Base-by-base conservation (phyloP, 2,797 vertebrate species). In the Acanthornis magna region DNA sequence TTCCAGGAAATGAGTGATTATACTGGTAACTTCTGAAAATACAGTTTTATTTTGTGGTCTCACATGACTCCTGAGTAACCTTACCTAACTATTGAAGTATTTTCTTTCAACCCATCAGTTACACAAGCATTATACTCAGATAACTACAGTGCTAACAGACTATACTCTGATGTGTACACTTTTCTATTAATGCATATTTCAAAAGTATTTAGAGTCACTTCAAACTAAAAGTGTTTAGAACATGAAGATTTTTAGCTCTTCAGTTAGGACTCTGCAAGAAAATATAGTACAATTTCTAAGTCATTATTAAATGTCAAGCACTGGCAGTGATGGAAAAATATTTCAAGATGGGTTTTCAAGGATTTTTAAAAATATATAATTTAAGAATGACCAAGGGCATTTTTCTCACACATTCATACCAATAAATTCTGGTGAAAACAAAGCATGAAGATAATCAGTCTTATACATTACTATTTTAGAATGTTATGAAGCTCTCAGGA, bases 81-180 rank as follows among this genome's bases (percentile, higher is more conserved):
- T 22, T 27, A 30, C 3, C 18, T 43, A 84, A 60, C 9, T 65
- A 22, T 0, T 50, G 4, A 54, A 76, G 9, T 12, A 42, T n/a
- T 85, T 91, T 42, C 14, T 36, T 84, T 54, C 21, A 58, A 68
- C 26, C 27, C 25, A 85, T 20, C n/a, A 27, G 14, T 66, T 67
- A 79, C 19, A 19, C 23, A 72, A 57, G 27, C 9, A 65, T 34
- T 58, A n/a, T 30, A 32, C 7, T 48, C 30, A 11, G 20, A 57
- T n/a, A 82, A 74, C 14, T 6, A 57, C 3, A 74, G 9, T 20
- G 15, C n/a, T 20, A 45, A 61, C 7, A 55, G 15, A 65, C 25
- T 25, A 54, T 18, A 22, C 20, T 80, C 65, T 68, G 16, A 77
- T 0, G 1, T 1, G 0, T 15, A 42, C 54, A 29, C 1, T 43